Evolutionary conservation across 2,113 vertebrate species (phyloP), one percentile per base, ranked within the genome.

Genomic region (Poeciliopsis occidentalis): DNA sequence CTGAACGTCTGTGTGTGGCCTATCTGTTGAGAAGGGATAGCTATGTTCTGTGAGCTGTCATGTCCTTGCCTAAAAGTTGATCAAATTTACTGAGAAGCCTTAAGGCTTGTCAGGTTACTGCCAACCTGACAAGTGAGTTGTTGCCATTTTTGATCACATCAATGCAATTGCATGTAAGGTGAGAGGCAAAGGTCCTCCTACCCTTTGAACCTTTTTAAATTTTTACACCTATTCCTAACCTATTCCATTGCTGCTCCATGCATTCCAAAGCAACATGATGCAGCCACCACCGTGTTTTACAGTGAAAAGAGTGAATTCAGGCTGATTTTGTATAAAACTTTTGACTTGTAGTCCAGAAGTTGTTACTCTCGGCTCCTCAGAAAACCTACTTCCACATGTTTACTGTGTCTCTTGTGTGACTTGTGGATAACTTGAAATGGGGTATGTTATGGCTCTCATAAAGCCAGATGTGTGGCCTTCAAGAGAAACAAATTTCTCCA

Each of bases 31-130:
- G 75, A 80, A 87, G 85, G 87, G 88, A 91, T 89, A 88, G 79
- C 88, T 86, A 63, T 82, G 81, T 87, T 83, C 91, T 89, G 74
- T 85, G 88, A 91, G 88, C 86, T 84, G 86, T 67, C 44, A 8
- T 85, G 87, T 90, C 88, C 90, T 93, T 94, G 92, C 90, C 92
- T 90, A 87, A 88, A 90, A 90, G 89, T 91, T 89, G 76, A 88
- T 89, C 81, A 83, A 78, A 80, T 88, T 91, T 85, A 78, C 83
- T 31, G 72, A 78, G 75, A 79, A 82, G 82, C 85, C 85, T 80
- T 85, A 79, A 86, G 75, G 75, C 71, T n/a, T n/a, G n/a, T n/a
- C n/a, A n/a, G n/a, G n/a, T 84, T 80, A 67, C 79, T 78, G 64
- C 29, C 39, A 51, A 80, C 63, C 79, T 76, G 71, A 80, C 76